Conservation (phyloP, 2,888 invertebrate genomes). For the Allygus modestus region DNA sequence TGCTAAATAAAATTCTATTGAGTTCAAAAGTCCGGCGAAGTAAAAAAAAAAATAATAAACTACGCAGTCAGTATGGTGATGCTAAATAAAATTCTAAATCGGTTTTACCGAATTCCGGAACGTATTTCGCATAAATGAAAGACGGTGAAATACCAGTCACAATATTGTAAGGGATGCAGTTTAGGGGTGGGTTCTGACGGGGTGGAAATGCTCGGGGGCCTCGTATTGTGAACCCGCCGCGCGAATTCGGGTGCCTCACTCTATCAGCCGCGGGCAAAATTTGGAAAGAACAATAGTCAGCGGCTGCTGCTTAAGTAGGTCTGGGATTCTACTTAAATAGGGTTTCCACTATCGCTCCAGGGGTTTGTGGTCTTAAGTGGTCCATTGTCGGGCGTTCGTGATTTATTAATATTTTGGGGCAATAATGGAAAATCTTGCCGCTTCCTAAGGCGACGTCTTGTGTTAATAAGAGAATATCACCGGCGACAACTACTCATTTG, state of each 20-base stretch:
- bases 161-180: neutral
- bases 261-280: conserved; percentile 14
- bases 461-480: neutral
- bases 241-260: too few species aligned
- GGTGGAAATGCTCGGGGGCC: neutral
- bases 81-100: too few species aligned
- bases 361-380: neutral
- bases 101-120: too few species aligned
- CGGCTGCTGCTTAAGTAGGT: conserved; percentile 8
- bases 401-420: conserved; percentile 6
- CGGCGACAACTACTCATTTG: too few species aligned
- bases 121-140: too few species aligned
- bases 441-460: neutral
- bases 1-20: too few species aligned
- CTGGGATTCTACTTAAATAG: conserved; percentile 1
- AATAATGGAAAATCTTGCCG: conserved; percentile 16
- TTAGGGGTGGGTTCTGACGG: neutral
- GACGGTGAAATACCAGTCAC: neutral
- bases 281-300: conserved; percentile 25
- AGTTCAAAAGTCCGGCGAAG: too few species aligned
- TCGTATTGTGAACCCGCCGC: neutral
- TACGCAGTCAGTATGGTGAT: too few species aligned
- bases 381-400: neutral
- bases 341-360: neutral
- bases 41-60: too few species aligned